Evolutionary conservation across 2,113 vertebrate species (phyloP), one percentile per base, ranked within the genome.

Genomic region (Hemicordylus capensis): DNA sequence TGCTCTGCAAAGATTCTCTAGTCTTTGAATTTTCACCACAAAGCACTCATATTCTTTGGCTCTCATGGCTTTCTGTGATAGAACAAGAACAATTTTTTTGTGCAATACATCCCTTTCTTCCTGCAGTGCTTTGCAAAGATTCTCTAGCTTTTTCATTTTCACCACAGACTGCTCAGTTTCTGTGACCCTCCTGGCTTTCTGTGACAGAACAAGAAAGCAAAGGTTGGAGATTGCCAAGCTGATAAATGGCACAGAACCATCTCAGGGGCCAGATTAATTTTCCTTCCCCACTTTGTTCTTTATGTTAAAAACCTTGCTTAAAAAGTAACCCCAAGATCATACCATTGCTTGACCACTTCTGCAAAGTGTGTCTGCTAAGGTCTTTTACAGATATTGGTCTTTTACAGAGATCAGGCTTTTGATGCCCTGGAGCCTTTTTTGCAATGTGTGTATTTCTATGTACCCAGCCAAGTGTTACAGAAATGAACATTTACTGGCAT

Each of bases 101-200:
- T 99, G 99, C 42, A 99, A 95, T 87, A 97, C 93, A 1, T 94
- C 97, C 81, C 99, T 97, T 92, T 99, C 99, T 9, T 99, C 97
- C 92, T 99, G 99, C 58, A 99, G 95, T 20, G 96, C 97, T 37
- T 97, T 96, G 31, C 99, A 99, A 51, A 99, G 95, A 39, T 97
- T 98, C 95, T 99, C 98, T 87, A 99, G 91, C 86, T 97, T 97
- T 79, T 97, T 96, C 31, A 99, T 98, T 97, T 98, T 99, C 93
- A 98, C 87, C 76, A 97, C 86, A 0, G 99, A 99, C 81, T 98
- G 92, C 3, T 98, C 97, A 0, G 98, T 98, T 93, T 99, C 98
- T 89, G 97, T 97, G 54, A 96, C 91, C 81, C 96, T 94, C 94
- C 97, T 67, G 22, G 96, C 92, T 96, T 97, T 97, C 97, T 97